These are phyloP conservation scores for Leucoptera coffeella DNA, from an alignment of 2,888 invertebrate species.

Conservation along the genomic window DNA sequence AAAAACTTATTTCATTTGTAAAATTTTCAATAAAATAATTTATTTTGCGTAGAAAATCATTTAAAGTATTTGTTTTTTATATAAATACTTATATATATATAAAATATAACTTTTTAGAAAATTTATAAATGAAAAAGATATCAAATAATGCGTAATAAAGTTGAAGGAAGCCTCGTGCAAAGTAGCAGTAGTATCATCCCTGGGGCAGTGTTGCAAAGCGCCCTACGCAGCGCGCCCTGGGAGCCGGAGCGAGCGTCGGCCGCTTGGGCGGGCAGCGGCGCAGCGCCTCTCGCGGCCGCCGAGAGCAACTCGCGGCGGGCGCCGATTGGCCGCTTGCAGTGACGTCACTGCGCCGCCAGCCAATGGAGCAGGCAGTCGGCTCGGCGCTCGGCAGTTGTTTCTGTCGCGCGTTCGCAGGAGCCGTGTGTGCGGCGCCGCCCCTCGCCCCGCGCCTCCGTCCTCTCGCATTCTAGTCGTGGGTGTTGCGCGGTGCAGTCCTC, in stretches of 20 bases:
- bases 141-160: too few relatives aligned
- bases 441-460: conserved; percentile 32
- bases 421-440: conserved; percentile 35
- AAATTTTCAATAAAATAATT: too few relatives aligned
- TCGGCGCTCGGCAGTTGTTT: conserved; percentile 37
- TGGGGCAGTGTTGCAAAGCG: too few relatives aligned
- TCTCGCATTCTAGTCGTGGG: conserved; percentile 51
- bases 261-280: conserved; percentile 28
- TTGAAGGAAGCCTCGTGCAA: too few relatives aligned
- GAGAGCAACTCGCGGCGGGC: conserved; percentile 14
- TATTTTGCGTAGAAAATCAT: too few relatives aligned
- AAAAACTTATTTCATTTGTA: too few relatives aligned
- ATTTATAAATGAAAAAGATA: too few relatives aligned
- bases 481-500: conserved; percentile 49
- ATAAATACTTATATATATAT: too few relatives aligned
- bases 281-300: conserved; percentile 25
- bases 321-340: conserved; percentile 26
- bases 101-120: too few relatives aligned
- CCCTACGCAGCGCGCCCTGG: conserved; percentile 25
- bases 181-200: too few relatives aligned
- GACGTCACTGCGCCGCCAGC: conserved; percentile 34
- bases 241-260: conserved; percentile 44
- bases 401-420: conserved; percentile 47
- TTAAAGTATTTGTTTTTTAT: too few relatives aligned
- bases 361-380: conserved; percentile 35